Evolutionary conservation across 2,888 invertebrate genomes (phyloP).

Genomic region (Lasioglossum zephyrum): DNA sequence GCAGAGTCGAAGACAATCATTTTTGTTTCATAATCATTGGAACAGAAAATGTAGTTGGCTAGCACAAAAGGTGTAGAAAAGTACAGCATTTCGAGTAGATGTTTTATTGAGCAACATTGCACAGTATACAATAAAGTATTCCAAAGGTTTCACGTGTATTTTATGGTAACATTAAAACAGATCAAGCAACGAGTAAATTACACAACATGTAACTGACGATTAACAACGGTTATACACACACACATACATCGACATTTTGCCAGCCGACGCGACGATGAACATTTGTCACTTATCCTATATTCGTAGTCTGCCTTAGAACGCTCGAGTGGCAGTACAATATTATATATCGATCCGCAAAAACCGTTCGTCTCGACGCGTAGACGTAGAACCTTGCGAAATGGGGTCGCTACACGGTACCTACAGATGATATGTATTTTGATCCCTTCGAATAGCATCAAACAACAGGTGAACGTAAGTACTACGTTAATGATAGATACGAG

Average conservation of each 20-base stretch:
- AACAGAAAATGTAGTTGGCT: neutral
- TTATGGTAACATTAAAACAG: constrained; percentile 22
- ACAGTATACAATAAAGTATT: constrained; percentile 30
- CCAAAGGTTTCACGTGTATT: constrained; percentile 1
- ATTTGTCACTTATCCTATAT: constrained; percentile 14
- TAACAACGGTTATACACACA: constrained; percentile 27
- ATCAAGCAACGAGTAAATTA: constrained; percentile 15
- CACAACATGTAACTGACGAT: constrained; percentile 9
- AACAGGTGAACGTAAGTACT: constrained; percentile 24
- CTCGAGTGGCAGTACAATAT: constrained; percentile 29
- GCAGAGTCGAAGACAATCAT: neutral
- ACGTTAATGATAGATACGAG: neutral
- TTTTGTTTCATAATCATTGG: neutral
- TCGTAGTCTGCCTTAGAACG: constrained; percentile 6
- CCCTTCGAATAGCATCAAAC: constrained; percentile 52
- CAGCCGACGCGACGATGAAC: neutral
- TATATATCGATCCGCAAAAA: constrained; percentile 19
- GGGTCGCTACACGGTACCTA: constrained; percentile 8
- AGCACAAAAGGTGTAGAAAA: neutral
- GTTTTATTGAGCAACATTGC: constrained; percentile 47
- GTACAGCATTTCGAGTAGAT: neutral
- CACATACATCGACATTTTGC: neutral
- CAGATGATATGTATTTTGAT: constrained; percentile 66
- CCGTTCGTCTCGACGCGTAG: neutral
- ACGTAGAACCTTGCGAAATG: neutral